Evolutionary conservation across 2,113 vertebrate species (phyloP), one percentile per base, ranked within the genome.

Genomic region (Lota lota): DNA sequence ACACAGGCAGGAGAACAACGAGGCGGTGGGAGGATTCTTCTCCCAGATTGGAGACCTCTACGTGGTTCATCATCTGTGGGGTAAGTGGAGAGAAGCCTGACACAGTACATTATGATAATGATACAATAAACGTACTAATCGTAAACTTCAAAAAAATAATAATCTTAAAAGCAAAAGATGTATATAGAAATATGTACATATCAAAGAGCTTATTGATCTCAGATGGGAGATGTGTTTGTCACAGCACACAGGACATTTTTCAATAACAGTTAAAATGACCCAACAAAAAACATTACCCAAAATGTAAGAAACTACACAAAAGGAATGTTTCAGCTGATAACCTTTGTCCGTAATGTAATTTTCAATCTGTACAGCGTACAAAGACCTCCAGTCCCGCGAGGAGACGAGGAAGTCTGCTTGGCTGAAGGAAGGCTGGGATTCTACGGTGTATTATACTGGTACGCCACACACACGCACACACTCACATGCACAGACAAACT

Each of bases 41-140:
- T 95, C 95, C 0, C 97, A 99, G 87, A 96, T 98, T 0, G 97
- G 97, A 47, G 93, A 97, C 73, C 90, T 99, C 15, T 99, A 99
- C 0, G 92, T 96, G 0, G 97, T 99, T 65, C 96, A 99, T 77
- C 97, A 99, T 74, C 91, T 99, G 63, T 99, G 97, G 97, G 97
- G 97, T 98, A 88, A 90, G 94, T 73, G 24, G 28, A 33, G 28
- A 33, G 28, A 33, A 33, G 28, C 28, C 28, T 33, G 28, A 33
- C 28, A 33, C 28, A 33, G 4, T 33, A 33, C 2, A 33, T 33
- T 33, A 33, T 5, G 28, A 33, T 4, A 33, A 33, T 4, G 28
- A 33, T 33, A 5, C 4, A 33, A 33, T 33, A 5, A 33, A 33
- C 28, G 7, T 33, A 33, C 4, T 33, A 33, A 33, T 33, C 4